Evolutionary conservation across 2,113 vertebrate species (phyloP), one percentile per base, ranked within the genome.

Genomic region (Oryzias woworae): DNA sequence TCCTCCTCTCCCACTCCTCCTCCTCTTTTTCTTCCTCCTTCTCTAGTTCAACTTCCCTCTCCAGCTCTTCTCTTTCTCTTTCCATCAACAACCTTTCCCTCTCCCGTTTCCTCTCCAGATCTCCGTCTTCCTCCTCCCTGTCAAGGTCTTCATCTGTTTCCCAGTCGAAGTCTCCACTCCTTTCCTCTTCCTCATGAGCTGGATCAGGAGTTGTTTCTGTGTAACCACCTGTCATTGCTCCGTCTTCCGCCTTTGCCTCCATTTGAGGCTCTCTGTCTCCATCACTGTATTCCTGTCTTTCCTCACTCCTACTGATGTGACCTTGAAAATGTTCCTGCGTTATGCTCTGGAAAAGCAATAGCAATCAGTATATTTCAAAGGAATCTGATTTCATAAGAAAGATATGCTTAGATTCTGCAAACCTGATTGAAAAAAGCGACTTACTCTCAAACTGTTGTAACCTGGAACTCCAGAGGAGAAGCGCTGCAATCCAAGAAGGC

Each of bases 61-160:
- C 78, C 58, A 63, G 51, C 26, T 69, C 74, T 53, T 63, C 66
- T 24, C 66, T 58, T 66, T 77, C 78, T 58, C 66, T 73, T 77
- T 88, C 88, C 82, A 82, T 74, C 55, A 83, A 85, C 22, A 80
- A 6, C 41, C 71, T 66, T 47, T 79, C 79, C 46, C 49, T 31
- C 48, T 81, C 77, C 59, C 83, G 69, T 62, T 85, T 66, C 28
- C 44, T 58, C 62, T 74, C 77, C 73, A n/a, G n/a, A 5, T 75
- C 61, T 61, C 62, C 75, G 0, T 81, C 81, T 12, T 79, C 76
- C 14, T 12, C 28, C 23, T 66, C 85, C 42, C 69, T 61, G 45
- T 90, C 90, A 41, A 67, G 62, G 23, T 88, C 87, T 62, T 86
- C 87, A 23, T 82, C 85, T 0, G 63, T 59, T 52, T 73, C 84